Base-by-base conservation (phyloP, 2,113 vertebrate genomes). In the Camelus dromedarius region DNA sequence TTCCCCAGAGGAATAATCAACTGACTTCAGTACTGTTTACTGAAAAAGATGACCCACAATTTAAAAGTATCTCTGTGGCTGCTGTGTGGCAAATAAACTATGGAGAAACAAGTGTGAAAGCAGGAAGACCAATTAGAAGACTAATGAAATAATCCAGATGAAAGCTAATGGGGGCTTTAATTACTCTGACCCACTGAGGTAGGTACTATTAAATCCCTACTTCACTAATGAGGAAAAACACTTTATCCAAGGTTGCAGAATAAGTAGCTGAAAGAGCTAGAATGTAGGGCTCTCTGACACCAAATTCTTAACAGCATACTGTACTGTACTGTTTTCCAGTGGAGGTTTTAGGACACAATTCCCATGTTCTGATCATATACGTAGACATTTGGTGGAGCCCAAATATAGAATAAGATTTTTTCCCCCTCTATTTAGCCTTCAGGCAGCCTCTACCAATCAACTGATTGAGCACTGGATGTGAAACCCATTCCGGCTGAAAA, bases 221-320 rank as follows among this genome's bases (percentile, higher is more conserved):
- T 93, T 89, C 62, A 89, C 12, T 89, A 52, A 93, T 20, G 16
- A 75, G n/a, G n/a, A 91, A 32, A 84, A 75, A 77, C 56, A 92
- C 83, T 67, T 79, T 95, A 19, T 35, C 52, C 20, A 79, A 69
- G 42, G 18, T 87, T 28, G 86, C 6, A 76, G 22, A 76, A 1
- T 73, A 87, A 75, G 19, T 38, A 76, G n/a, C 3, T 54, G 18
- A 84, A 92, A 96, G 52, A 91, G 75, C 14, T 46, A 38, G 38
- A 92, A 87, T 12, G 8, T 10, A 93, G 42, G 50, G 42, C 35
- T 96, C 35, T 76, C 10, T 77, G 82, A 79, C 54, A 91, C 24
- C 85, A 94, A 86, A 86, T 90, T 89, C n/a, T 93, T 80, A 96
- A 60, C 12, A 54, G 32, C 9, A 35, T 30, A 80, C 5, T 46